A percentile compares a stretch with the other conserved stretches of the same genome.
These are phyloP conservation scores for Synaphobranchus kaupii DNA, from an alignment of 2,797 vertebrate species.

Conservation along the genomic window DNA sequence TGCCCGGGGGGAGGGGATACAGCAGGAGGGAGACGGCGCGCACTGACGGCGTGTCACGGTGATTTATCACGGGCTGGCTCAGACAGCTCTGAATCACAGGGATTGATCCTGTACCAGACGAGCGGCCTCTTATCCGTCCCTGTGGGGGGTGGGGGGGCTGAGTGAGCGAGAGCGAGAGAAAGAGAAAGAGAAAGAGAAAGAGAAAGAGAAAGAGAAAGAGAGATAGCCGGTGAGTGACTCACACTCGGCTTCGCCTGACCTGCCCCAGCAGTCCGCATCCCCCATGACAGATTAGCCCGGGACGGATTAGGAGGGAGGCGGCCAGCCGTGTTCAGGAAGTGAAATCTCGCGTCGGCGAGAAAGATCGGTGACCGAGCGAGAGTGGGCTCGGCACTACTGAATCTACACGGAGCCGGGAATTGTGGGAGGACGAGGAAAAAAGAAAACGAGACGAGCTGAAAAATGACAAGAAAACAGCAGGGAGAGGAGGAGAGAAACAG, in stretches of 20 bases:
- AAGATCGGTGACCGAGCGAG: slow-evolving; percentile 28
- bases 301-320: slow-evolving; percentile 64
- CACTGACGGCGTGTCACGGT: neutral
- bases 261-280: neutral
- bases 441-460: slow-evolving; percentile 23
- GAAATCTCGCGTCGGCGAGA: slow-evolving; percentile 40
- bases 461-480: neutral
- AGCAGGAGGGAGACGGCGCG: too few species aligned
- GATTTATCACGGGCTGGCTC: slow-evolving; percentile 33
- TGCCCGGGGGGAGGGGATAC: slow-evolving; percentile 39
- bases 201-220: neutral
- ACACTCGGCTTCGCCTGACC: slow-evolving; percentile 42
- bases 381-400: slow-evolving; percentile 20
- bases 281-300: slow-evolving; percentile 67
- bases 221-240: slow-evolving; percentile 40
- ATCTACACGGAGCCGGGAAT: slow-evolving; percentile 24
- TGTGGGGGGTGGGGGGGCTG: slow-evolving; percentile 9
- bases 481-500: neutral
- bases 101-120: slow-evolving; percentile 52
- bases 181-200: slow-evolving; percentile 42
- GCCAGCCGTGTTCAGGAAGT: slow-evolving; percentile 51
- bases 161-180: slow-evolving; percentile 25
- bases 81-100: slow-evolving; percentile 41
- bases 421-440: slow-evolving; percentile 33
- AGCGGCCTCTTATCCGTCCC: slow-evolving; percentile 47